Percentiles rank a stretch among this genome's conserved stretches.
Conservation (phyloP, 2,113 vertebrate species). For the Eulemur rufifrons region DNA sequence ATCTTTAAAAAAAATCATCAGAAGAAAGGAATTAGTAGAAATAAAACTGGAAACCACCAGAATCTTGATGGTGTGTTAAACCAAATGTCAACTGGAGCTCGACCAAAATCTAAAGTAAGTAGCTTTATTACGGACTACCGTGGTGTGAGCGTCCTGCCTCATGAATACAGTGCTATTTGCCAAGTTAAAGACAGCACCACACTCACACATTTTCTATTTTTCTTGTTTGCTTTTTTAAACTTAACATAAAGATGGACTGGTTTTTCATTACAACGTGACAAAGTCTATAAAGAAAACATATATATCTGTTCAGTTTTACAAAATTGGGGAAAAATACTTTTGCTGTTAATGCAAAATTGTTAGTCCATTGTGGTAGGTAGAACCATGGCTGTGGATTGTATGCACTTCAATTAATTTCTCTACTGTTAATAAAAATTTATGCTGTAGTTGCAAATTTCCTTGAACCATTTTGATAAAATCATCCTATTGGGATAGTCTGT, state of each 20-base stretch:
- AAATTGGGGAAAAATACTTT: background rate
- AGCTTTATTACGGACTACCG: background rate
- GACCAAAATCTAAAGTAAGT: conserved; percentile 85
- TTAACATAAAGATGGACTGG: background rate
- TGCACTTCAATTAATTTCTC: background rate
- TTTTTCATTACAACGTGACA: conserved; percentile 1
- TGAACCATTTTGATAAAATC: background rate
- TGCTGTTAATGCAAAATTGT: background rate
- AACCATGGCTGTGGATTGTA: background rate
- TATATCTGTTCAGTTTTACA: background rate
- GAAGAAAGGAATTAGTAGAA: conserved; percentile 75
- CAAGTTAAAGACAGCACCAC: background rate
- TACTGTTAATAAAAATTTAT: background rate
- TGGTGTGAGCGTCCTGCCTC: background rate
- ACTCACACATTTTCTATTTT: background rate
- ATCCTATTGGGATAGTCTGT: background rate
- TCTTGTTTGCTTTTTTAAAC: background rate
- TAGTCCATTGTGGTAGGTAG: background rate
- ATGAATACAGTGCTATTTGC: background rate
- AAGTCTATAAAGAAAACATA: background rate
- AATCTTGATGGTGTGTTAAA: conserved; percentile 77
- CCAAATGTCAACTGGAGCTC: conserved; percentile 77
- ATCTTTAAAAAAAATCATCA: conserved; percentile 66
- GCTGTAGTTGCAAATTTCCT: background rate
- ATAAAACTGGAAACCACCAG: conserved; percentile 72